Evolutionary conservation across 2,888 invertebrate genomes (phyloP).

Genomic region (Papilio elwesi): DNA sequence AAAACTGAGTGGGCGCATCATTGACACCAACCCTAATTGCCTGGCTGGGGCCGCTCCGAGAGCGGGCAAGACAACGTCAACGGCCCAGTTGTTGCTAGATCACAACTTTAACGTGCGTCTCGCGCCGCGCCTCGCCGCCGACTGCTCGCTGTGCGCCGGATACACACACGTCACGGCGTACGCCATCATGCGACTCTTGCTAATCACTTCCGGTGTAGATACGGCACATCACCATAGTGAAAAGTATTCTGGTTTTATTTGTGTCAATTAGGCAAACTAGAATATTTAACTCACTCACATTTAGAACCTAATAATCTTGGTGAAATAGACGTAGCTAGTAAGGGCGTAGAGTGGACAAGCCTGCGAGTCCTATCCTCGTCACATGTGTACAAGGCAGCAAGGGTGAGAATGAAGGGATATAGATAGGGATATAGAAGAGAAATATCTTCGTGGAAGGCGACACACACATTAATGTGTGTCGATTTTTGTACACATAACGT

Average conservation of each 20-base stretch:
- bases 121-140: not conserved
- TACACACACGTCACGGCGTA: not conserved
- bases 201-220: slow-evolving; percentile 11
- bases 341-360: too few relatives aligned
- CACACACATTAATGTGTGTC: not conserved
- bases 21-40: not conserved
- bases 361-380: not conserved
- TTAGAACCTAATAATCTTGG: not conserved
- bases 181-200: not conserved
- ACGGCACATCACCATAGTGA: not conserved
- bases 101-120: slow-evolving; percentile 41
- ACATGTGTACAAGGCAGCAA: slow-evolving; percentile 7
- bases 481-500: slow-evolving; percentile 12
- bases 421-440: too few relatives aligned
- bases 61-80: slow-evolving; percentile 60
- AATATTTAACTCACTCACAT: not conserved
- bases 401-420: too few relatives aligned
- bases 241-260: not conserved
- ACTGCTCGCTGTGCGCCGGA: not conserved
- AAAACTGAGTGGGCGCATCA: slow-evolving; percentile 22
- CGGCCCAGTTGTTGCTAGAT: slow-evolving; percentile 61
- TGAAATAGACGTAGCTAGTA: too few relatives aligned
- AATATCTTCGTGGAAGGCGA: not conserved
- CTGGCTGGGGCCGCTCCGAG: slow-evolving; percentile 29
- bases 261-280: not conserved